Conservation (phyloP, 2,113 vertebrate genomes). For the Pseudopipra pipra region DNA sequence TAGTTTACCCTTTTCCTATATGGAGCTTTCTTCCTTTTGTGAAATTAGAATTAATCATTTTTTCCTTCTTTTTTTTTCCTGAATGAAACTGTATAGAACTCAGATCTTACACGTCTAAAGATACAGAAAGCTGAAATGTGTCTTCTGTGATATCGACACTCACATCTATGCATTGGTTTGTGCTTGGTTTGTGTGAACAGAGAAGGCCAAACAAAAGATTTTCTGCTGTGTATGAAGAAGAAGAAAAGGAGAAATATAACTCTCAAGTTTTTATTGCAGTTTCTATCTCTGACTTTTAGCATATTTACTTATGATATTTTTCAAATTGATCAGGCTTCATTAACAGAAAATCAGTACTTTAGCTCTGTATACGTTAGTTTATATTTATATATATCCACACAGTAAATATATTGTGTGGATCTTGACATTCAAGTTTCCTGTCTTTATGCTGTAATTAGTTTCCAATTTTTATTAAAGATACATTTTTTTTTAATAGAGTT, state of each 20-base stretch:
- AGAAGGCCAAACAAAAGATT: neutral
- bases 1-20: neutral
- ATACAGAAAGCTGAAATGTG: neutral
- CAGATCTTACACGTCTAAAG: neutral
- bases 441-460: neutral
- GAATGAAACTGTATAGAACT: neutral
- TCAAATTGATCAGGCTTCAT: neutral
- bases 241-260: neutral
- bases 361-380: neutral
- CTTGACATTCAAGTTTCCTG: neutral
- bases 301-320: neutral
- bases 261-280: neutral
- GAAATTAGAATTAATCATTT: neutral
- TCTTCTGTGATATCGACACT: neutral
- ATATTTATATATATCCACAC: too few species aligned
- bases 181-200: neutral
- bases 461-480: neutral
- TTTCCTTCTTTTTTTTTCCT: neutral
- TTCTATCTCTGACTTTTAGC: neutral
- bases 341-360: neutral
- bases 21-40: neutral
- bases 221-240: neutral
- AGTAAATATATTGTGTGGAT: neutral
- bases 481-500: neutral
- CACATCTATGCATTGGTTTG: neutral